Evolutionary conservation across 1,140 invertebrate genomes (phyloP).

Genomic region (Aphaenogaster rudis): DNA sequence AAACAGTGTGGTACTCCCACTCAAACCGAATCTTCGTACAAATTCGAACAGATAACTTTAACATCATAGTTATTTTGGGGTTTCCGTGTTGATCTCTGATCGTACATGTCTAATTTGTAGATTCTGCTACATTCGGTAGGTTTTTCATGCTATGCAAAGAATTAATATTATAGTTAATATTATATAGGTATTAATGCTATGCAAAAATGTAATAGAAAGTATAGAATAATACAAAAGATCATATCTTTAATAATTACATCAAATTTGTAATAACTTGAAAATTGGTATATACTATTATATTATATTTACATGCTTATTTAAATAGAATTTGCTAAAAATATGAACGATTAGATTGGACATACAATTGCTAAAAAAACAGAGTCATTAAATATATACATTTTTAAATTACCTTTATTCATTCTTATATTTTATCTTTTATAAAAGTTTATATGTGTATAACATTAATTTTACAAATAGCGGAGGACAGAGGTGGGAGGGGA

Average conservation of each 20-base stretch:
- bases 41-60: conserved; percentile 63
- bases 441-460: background rate
- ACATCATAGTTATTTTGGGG: conserved; percentile 71
- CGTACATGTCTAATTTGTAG: conserved; percentile 46
- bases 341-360: background rate
- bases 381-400: background rate
- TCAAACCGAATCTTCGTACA: conserved; percentile 68
- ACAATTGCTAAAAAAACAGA: background rate
- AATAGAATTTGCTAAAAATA: background rate
- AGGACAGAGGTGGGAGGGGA: background rate
- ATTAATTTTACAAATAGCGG: background rate
- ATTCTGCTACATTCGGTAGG: conserved; percentile 34
- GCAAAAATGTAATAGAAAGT: background rate
- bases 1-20: conserved; percentile 77
- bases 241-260: background rate
- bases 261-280: conserved; percentile 1
- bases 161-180: conserved; percentile 14
- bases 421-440: background rate
- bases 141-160: background rate
- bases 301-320: background rate
- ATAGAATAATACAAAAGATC: background rate
- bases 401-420: background rate
- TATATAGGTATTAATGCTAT: background rate
- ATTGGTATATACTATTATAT: conserved; percentile 2
- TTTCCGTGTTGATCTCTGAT: conserved; percentile 17